Evolutionary conservation across 2,113 vertebrate genomes (phyloP).

Genomic region (Furnarius figulus): DNA sequence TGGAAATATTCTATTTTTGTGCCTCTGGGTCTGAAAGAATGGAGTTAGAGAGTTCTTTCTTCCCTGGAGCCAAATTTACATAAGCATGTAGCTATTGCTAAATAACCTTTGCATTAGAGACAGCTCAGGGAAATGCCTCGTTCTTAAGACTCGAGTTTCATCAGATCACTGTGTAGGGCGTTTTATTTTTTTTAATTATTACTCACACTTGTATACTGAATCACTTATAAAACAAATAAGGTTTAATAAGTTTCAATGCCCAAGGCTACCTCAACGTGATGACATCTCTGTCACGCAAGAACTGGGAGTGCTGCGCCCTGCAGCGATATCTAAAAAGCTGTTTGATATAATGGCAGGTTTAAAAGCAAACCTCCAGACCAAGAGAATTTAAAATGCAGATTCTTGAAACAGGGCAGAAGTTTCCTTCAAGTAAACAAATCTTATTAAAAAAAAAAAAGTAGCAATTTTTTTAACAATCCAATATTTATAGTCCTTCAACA

Average conservation of each 20-base stretch:
- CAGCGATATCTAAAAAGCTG: constrained; percentile 71
- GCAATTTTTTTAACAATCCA: not conserved
- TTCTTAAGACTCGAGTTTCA: constrained; percentile 63
- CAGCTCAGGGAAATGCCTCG: constrained; percentile 66
- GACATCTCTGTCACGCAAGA: constrained; percentile 76
- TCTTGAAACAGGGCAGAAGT: constrained; percentile 37
- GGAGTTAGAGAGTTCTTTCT: constrained; percentile 53
- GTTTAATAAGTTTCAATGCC: constrained; percentile 74
- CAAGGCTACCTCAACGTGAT: constrained; percentile 72
- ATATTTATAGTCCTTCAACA: not conserved
- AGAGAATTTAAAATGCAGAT: constrained; percentile 65
- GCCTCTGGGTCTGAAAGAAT: constrained; percentile 69
- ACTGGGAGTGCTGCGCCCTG: constrained; percentile 69
- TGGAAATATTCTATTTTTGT: constrained; percentile 60
- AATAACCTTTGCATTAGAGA: constrained; percentile 59
- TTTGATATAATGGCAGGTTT: constrained; percentile 68
- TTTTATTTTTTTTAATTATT: constrained; percentile 72
- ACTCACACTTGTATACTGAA: constrained; percentile 72
- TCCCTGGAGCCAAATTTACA: constrained; percentile 64
- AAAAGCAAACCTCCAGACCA: constrained; percentile 70
- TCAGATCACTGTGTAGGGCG: constrained; percentile 52
- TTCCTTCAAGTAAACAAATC: constrained; percentile 52
- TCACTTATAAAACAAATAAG: constrained; percentile 74
- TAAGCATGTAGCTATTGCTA: constrained; percentile 62
- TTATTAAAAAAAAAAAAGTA: not conserved